Evolutionary conservation across 92 coral and sea anemone species (phyloP), one percentile per base, ranked within the genome.

Genomic region (Desmophyllum pertusum): DNA sequence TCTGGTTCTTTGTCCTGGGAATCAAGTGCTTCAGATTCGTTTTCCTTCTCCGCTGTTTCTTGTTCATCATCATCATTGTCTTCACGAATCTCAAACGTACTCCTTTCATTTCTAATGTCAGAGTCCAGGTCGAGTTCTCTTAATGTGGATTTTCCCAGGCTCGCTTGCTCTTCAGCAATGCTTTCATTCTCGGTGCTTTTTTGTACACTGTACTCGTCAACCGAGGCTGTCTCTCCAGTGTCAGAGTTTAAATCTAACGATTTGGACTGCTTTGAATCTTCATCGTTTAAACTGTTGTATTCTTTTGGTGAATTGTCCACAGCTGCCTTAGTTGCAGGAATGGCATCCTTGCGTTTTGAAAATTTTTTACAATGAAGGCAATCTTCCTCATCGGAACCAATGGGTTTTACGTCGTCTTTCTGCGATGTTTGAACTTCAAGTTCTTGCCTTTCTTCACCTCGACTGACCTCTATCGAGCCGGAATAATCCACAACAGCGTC

Each of bases 361-460:
- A 40, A 4, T 36, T 73, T 51, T 51, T 51, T 61, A 42, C 84
- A 80, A 25, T 38, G 67, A 67, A 68, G 73, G 30, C 76, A 80
- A 39, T 68, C 71, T 18, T 5, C 41, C 30, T 80, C 67, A 27
- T 62, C 76, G 15, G 72, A 39, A 80, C 5, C 52, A 23, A 31
- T 51, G 13, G 52, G 9, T 8, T 21, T 51, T 13, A 10, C 81
- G 18, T 51, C 46, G 18, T 35, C 23, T 21, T 53, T 52, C 66
- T 31, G 8, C 10, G 21, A 45, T 38, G 14, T 62, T 65, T 27
- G 68, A 5, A 36, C 17, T 50, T 73, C 55, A 5, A 36, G 17
- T 50, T 73, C 55, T 53, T 57, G 70, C 19, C 57, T 69, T 42
- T 72, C 81, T 61, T 71, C 76, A 36, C 51, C 52, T 59, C 5